phyloP scores from a whole-genome alignment of 2,888 invertebrate species.

The Apamea monoglypha region DNA sequence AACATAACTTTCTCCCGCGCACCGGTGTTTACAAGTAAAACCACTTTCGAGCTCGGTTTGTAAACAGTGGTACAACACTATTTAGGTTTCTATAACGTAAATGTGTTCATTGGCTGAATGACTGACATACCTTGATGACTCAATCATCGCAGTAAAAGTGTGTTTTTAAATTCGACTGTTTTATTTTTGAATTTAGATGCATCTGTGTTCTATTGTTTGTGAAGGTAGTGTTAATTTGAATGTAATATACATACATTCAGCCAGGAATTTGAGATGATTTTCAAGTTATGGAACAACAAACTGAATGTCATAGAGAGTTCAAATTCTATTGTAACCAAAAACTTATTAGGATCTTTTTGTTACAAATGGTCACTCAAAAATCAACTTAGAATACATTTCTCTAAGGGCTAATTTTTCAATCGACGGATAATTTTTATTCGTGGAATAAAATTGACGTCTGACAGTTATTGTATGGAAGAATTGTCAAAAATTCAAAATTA shows the following conservation, averaged over 20 bases:
- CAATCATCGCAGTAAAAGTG: slow-evolving; percentile 12
- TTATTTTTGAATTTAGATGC: slow-evolving; percentile 16
- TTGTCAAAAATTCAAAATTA: too few species aligned
- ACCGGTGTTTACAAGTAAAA: slow-evolving; percentile 65
- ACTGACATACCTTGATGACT: slow-evolving; percentile 48
- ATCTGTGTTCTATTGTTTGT: slow-evolving; percentile 5
- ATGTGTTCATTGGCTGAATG: slow-evolving; percentile 49
- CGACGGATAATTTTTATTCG: too few species aligned
- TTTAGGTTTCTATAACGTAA: slow-evolving; percentile 61
- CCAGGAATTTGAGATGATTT: not conserved
- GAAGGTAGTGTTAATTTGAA: slow-evolving; percentile 11
- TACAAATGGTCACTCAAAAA: not conserved
- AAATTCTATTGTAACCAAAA: not conserved
- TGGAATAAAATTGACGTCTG: too few species aligned
- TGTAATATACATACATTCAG: not conserved
- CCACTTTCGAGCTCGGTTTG: slow-evolving; percentile 64
- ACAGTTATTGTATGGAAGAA: too few species aligned
- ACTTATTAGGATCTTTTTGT: not conserved
- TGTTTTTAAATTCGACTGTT: slow-evolving; percentile 25
- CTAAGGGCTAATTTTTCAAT: not conserved
- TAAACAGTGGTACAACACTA: slow-evolving; percentile 38
- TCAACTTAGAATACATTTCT: not conserved
- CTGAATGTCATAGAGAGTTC: not conserved
- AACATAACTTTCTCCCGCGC: slow-evolving; percentile 57
- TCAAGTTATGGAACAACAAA: not conserved